Conservation (phyloP, 1,140 invertebrate species). For the Drosophila pallidifrons region DNA sequence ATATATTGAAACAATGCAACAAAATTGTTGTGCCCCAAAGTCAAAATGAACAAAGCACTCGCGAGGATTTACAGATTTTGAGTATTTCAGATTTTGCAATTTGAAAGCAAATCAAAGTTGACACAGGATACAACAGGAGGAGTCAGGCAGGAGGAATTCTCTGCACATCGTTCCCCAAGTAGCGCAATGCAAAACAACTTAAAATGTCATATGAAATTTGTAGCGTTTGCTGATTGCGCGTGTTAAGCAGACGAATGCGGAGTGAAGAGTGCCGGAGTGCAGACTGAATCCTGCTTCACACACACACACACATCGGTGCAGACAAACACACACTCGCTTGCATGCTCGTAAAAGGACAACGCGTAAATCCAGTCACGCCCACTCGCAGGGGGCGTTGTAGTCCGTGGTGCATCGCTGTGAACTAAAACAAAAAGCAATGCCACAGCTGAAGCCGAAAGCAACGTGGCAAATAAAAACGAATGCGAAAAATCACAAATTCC, state of each 20-base stretch:
- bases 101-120: slow-evolving; percentile 47
- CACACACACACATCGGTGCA: background rate
- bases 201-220: slow-evolving; percentile 83
- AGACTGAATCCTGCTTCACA: slow-evolving; percentile 16
- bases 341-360: slow-evolving; percentile 38
- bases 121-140: background rate
- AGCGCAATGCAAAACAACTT: slow-evolving; percentile 79
- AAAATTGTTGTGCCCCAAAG: slow-evolving; percentile 64
- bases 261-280: slow-evolving; percentile 1
- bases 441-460: slow-evolving; percentile 49
- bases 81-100: slow-evolving; percentile 21
- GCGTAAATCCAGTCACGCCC: slow-evolving; percentile 79
- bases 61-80: slow-evolving; percentile 51
- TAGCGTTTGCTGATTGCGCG: slow-evolving; percentile 78
- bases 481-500: slow-evolving; percentile 81
- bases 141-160: background rate
- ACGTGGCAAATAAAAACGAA: slow-evolving; percentile 70
- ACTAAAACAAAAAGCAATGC: slow-evolving; percentile 59
- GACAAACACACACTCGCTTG: background rate
- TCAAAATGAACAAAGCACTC: slow-evolving; percentile 57
- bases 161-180: slow-evolving; percentile 4
- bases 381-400: slow-evolving; percentile 1
- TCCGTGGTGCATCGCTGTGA: slow-evolving; percentile 9
- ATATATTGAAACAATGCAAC: slow-evolving; percentile 33
- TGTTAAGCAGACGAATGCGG: slow-evolving; percentile 62